phyloP scores from a whole-genome alignment of 2,888 invertebrate genomes.

The Monochamus alternatus region DNA sequence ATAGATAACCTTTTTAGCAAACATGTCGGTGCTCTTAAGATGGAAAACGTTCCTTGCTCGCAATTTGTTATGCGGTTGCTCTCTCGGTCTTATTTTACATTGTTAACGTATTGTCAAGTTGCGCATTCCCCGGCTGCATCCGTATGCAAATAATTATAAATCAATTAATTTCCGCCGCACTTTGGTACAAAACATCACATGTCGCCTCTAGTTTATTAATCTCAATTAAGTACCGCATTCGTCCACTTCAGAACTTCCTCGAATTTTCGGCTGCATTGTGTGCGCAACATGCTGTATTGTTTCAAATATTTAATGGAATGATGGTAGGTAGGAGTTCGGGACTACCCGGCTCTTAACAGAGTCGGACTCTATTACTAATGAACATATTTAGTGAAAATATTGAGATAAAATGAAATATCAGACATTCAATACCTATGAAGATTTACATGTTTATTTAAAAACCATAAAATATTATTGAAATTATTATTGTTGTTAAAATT shows the following conservation, averaged over 20 bases:
- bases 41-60: too few species aligned
- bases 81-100: not conserved
- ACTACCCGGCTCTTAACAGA: too few species aligned
- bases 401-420: too few species aligned
- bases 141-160: not conserved
- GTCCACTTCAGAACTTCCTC: not conserved
- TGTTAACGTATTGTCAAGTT: not conserved
- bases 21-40: too few species aligned
- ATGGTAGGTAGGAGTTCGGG: not conserved
- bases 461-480: too few species aligned
- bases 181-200: not conserved
- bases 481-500: too few species aligned
- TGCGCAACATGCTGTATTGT: not conserved
- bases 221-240: not conserved
- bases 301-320: not conserved
- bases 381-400: too few species aligned
- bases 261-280: not conserved
- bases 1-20: too few species aligned
- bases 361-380: too few species aligned
- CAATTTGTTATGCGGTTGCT: not conserved
- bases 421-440: too few species aligned
- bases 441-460: too few species aligned
- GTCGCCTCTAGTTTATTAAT: not conserved
- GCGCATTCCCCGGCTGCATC: not conserved
- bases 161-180: not conserved